A percentile compares a stretch with the other conserved stretches of the same genome.
Conservation (phyloP, 2,797 vertebrate genomes). For the Australoheros facetus region DNA sequence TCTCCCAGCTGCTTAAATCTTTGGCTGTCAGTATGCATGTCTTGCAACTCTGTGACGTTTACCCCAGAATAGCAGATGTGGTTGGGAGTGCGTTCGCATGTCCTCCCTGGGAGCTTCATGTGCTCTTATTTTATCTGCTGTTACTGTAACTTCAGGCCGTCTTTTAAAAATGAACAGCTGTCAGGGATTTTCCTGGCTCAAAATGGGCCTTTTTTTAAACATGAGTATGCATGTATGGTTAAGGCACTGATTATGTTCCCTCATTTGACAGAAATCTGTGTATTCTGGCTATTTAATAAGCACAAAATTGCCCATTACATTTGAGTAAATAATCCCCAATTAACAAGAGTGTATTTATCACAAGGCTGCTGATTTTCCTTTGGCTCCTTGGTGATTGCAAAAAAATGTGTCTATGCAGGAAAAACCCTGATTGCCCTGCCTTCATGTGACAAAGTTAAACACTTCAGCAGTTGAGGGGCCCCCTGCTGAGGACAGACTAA, state of each 20-base stretch:
- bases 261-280: background rate
- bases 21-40: conserved; percentile 41
- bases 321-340: background rate
- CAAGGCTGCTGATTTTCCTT: background rate
- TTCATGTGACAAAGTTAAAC: conserved; percentile 6
- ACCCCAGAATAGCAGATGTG: conserved; percentile 35
- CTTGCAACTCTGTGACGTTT: conserved; percentile 46
- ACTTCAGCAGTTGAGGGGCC: background rate
- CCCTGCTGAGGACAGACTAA: background rate
- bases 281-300: background rate
- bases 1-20: conserved; percentile 48
- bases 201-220: background rate
- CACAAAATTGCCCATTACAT: background rate
- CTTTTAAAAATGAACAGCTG: background rate
- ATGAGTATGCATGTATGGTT: background rate
- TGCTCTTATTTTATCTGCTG: background rate
- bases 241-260: background rate
- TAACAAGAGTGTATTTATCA: background rate
- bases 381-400: background rate
- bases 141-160: conserved; percentile 7
- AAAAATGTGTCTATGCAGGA: background rate
- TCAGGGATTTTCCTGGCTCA: background rate
- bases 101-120: conserved; percentile 5
- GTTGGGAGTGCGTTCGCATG: background rate
- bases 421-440: background rate